A percentile compares a stretch with the other conserved stretches of the same genome.
phyloP scores from a whole-genome alignment of 2,797 vertebrate genomes.

The Falco cherrug region DNA sequence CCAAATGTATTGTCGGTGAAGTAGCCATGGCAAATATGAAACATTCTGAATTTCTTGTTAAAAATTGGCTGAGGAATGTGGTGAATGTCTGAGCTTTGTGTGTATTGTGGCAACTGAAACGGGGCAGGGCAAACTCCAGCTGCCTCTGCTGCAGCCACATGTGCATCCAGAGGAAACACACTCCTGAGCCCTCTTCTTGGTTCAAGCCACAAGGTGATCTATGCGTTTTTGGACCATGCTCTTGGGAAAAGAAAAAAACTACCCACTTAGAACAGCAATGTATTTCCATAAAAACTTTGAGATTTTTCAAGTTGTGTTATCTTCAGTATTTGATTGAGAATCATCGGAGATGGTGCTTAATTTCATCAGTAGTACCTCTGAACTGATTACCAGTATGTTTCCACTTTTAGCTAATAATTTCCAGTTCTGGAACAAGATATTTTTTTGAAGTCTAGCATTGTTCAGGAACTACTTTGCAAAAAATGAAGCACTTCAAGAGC shows the following conservation, averaged over 20 bases:
- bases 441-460: background rate
- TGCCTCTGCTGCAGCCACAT: accelerated
- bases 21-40: background rate
- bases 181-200: background rate
- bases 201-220: background rate
- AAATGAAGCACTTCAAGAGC: background rate
- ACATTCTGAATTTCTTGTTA: background rate
- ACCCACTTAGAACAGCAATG: background rate
- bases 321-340: background rate
- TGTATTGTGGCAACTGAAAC: background rate
- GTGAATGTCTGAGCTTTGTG: background rate
- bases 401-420: background rate
- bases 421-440: background rate
- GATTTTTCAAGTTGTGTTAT: background rate
- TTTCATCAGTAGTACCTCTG: background rate
- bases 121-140: background rate
- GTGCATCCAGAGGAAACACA: accelerated
- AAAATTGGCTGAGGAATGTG: background rate
- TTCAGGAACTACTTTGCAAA: background rate
- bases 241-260: background rate
- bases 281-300: background rate
- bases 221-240: background rate
- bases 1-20: accelerated
- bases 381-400: background rate
- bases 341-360: background rate